phyloP scores from a whole-genome alignment of 1,140 invertebrate genomes.

The Megathymus violae region DNA sequence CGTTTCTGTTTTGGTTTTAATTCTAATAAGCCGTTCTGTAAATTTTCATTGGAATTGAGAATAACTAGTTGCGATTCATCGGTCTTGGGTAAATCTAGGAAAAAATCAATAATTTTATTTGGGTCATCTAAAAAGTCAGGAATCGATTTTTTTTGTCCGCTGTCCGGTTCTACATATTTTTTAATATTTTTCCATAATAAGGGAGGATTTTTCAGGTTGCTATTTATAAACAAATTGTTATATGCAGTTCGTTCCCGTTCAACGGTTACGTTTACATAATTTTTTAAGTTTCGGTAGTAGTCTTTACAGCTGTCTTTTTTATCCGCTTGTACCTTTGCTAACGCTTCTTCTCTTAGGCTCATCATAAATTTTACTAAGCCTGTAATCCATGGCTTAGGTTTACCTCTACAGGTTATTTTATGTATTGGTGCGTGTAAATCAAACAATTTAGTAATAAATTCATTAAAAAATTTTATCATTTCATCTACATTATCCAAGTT shows the following conservation, averaged over 20 bases:
- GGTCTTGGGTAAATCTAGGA: constrained; percentile 23
- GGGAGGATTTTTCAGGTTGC: constrained; percentile 29
- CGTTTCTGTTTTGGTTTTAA: no score
- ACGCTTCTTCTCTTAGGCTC: constrained; percentile 35
- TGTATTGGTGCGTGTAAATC: constrained; percentile 39
- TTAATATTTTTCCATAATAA: constrained; percentile 39
- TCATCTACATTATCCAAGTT: not conserved
- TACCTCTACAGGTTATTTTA: constrained; percentile 11
- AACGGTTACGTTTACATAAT: constrained; percentile 16
- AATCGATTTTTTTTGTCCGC: not conserved
- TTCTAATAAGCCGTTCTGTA: not conserved
- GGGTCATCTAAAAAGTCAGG: constrained; percentile 24
- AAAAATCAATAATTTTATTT: constrained; percentile 29
- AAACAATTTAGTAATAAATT: constrained; percentile 26
- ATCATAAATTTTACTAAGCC: constrained; percentile 39
- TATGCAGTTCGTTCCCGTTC: constrained; percentile 36
- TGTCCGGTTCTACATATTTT: constrained; percentile 1
- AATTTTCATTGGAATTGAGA: not conserved
- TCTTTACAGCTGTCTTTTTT: constrained; percentile 25
- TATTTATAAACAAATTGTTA: constrained; percentile 35
- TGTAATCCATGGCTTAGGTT: constrained; percentile 39
- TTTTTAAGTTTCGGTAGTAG: constrained; percentile 35
- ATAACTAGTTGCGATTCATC: not conserved
- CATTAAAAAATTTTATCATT: constrained; percentile 24
- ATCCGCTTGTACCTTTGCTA: constrained; percentile 5